These are phyloP conservation scores for Phoxinus dragarum DNA, from an alignment of 2,797 vertebrate genomes.

Conservation along the genomic window DNA sequence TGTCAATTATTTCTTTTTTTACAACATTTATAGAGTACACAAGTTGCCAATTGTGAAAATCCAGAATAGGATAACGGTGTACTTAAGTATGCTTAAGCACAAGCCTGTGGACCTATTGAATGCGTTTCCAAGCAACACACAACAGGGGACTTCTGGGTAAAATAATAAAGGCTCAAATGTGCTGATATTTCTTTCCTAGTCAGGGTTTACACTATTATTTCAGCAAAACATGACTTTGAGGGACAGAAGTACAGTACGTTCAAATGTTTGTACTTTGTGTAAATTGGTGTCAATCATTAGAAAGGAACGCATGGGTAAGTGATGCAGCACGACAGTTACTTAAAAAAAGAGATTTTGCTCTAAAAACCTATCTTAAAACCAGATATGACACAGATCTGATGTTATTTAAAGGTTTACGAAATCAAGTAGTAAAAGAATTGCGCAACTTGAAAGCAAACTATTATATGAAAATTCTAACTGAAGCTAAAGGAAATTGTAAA, in stretches of 20 bases:
- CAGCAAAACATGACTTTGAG: background rate
- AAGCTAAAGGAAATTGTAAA: too few species aligned
- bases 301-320: too few species aligned
- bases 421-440: too few species aligned
- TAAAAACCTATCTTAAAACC: too few species aligned
- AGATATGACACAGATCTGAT: too few species aligned
- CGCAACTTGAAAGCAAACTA: too few species aligned
- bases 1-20: background rate
- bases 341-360: too few species aligned
- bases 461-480: too few species aligned
- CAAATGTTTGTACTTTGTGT: background rate
- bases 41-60: background rate
- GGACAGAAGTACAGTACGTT: background rate
- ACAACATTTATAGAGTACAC: background rate
- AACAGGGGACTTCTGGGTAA: conserved; percentile 24
- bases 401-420: too few species aligned
- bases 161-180: conserved; percentile 13
- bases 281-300: background rate
- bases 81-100: conserved; percentile 9
- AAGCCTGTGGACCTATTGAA: background rate
- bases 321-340: too few species aligned
- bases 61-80: conserved; percentile 4
- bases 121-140: conserved; percentile 1
- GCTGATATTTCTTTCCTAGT: background rate
- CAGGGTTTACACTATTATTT: background rate